A percentile compares a stretch with the other conserved stretches of the same genome.
Evolutionary conservation across 2,797 vertebrate genomes (phyloP).

Genomic region (Gallinago solitaria): DNA sequence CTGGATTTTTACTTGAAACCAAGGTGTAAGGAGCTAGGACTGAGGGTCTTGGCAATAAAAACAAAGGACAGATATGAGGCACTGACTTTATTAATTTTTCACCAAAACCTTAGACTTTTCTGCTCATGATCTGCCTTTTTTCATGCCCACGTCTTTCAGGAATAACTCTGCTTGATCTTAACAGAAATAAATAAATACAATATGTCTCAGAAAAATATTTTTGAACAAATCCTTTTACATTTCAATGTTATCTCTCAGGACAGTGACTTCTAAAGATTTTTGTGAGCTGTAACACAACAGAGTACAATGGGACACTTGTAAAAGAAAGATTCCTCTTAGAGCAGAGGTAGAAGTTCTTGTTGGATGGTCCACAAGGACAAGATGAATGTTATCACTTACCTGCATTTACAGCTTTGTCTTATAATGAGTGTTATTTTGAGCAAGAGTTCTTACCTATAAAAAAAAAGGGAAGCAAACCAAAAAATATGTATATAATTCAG

Average conservation of each 20-base stretch:
- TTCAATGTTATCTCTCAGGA: neutral
- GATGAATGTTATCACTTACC: neutral
- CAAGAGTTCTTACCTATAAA: neutral
- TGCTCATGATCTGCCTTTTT: neutral
- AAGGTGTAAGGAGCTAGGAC: neutral
- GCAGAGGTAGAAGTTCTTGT: neutral
- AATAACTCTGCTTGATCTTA: neutral
- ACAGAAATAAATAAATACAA: neutral
- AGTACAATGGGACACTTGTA: neutral
- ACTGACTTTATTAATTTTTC: neutral
- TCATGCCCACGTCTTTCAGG: neutral
- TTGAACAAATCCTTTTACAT: neutral
- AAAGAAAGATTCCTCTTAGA: neutral
- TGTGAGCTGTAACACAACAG: neutral
- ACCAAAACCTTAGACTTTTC: neutral
- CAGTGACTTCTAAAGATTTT: neutral
- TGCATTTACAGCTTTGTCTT: neutral
- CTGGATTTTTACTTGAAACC: neutral
- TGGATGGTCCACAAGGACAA: neutral
- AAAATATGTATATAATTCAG: rapidly evolving
- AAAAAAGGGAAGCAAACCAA: neutral
- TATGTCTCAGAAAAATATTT: neutral
- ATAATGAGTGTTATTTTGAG: neutral
- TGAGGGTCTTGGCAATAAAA: neutral
- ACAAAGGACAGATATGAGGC: neutral